Conservation (phyloP, 2,888 invertebrate species). For the Iselma pallidipennis region DNA sequence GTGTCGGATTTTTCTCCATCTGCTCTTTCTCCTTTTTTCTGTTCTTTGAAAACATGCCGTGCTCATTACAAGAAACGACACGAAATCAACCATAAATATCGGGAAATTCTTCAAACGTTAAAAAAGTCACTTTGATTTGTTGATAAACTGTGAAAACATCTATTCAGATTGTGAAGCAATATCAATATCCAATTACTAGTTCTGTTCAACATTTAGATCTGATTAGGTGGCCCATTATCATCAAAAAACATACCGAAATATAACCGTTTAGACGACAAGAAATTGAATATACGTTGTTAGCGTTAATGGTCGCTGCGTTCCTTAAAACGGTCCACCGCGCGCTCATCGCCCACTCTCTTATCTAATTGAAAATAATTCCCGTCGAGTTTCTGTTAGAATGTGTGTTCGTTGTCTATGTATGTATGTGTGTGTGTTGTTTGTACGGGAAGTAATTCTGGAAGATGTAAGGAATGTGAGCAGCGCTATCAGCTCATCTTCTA, state of each 20-base stretch:
- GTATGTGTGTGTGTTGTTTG: constrained; percentile 16
- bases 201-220: background rate
- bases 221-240: background rate
- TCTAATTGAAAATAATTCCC: constrained; percentile 28
- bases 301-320: constrained; percentile 24
- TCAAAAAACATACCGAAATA: background rate
- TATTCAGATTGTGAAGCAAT: background rate
- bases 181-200: background rate
- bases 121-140: background rate
- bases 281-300: constrained; percentile 25
- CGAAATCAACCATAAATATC: background rate
- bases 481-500: constrained; percentile 28
- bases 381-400: constrained; percentile 11
- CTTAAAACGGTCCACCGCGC: constrained; percentile 19
- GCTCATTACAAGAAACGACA: background rate
- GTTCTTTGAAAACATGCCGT: background rate
- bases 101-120: background rate
- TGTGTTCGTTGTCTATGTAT: background rate
- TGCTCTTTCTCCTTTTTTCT: background rate
- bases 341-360: constrained; percentile 25
- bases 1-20: background rate
- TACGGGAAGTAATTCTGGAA: constrained; percentile 27
- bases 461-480: constrained; percentile 26
- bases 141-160: background rate
- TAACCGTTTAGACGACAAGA: background rate